phyloP scores from a whole-genome alignment of 53 echinoderm and acorn worm species.

The Crossaster papposus region DNA sequence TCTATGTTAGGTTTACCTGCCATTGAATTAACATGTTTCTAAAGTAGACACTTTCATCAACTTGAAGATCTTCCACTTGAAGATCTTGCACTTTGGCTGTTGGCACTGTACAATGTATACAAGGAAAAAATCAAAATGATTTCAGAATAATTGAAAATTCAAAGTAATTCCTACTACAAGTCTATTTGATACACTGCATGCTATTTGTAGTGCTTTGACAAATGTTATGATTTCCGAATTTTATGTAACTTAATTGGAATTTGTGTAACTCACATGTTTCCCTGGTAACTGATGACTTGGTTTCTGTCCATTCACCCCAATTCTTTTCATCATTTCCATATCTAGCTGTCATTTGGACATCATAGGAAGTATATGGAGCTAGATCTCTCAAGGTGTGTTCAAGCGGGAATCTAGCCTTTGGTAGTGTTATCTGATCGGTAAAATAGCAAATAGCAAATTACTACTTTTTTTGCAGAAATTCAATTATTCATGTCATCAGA shows the following conservation, averaged over 20 bases:
- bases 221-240: too few relatives aligned
- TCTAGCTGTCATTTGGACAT: slow-evolving; percentile 26
- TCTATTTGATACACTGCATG: too few relatives aligned
- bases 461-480: too few relatives aligned
- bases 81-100: slow-evolving; percentile 2
- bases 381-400: slow-evolving; percentile 12
- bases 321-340: slow-evolving; percentile 22
- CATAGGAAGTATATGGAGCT: neutral
- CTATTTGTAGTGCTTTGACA: too few relatives aligned
- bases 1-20: slow-evolving; percentile 1
- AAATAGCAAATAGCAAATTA: neutral
- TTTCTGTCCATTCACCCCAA: slow-evolving; percentile 41
- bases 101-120: neutral
- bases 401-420: neutral
- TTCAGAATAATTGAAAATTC: too few relatives aligned
- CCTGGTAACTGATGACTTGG: neutral
- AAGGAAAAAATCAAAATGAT: neutral
- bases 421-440: neutral
- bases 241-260: too few relatives aligned
- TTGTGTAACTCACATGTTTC: slow-evolving; percentile 8
- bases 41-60: neutral
- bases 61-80: neutral
- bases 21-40: neutral
- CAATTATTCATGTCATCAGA: too few relatives aligned
- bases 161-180: neutral